Conservation (phyloP, 2,888 invertebrate species). For the Callinectes sapidus region DNA sequence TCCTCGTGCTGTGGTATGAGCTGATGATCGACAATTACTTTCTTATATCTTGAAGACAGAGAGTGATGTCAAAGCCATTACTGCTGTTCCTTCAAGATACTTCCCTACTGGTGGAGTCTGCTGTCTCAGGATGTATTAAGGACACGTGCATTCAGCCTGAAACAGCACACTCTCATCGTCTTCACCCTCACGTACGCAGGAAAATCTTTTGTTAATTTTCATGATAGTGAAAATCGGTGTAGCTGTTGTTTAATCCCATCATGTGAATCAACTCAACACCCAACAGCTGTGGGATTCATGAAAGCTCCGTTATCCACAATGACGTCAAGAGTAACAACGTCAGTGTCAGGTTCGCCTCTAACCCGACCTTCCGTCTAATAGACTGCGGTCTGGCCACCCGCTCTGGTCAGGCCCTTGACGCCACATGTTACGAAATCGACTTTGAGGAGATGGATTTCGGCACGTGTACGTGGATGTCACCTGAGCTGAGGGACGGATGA, state of each 20-base stretch:
- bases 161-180: background rate
- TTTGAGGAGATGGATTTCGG: background rate
- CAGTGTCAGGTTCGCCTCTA: background rate
- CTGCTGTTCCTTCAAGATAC: background rate
- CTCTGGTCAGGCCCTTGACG: background rate
- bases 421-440: background rate
- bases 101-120: background rate
- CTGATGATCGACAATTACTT: too few relatives aligned
- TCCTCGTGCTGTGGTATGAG: too few relatives aligned
- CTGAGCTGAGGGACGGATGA: background rate
- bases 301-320: background rate
- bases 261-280: background rate
- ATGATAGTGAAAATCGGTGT: background rate
- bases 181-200: background rate
- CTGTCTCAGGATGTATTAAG: background rate
- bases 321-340: slow-evolving; percentile 25
- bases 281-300: background rate
- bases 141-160: background rate
- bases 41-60: too few relatives aligned
- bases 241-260: background rate
- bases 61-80: too few relatives aligned
- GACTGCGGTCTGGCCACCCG: slow-evolving; percentile 11
- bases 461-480: slow-evolving; percentile 3
- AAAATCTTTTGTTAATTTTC: background rate
- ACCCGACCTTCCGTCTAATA: background rate